Evolutionary conservation across 2,888 invertebrate species (phyloP).

Genomic region (Lepeophtheirus nordmannii): DNA sequence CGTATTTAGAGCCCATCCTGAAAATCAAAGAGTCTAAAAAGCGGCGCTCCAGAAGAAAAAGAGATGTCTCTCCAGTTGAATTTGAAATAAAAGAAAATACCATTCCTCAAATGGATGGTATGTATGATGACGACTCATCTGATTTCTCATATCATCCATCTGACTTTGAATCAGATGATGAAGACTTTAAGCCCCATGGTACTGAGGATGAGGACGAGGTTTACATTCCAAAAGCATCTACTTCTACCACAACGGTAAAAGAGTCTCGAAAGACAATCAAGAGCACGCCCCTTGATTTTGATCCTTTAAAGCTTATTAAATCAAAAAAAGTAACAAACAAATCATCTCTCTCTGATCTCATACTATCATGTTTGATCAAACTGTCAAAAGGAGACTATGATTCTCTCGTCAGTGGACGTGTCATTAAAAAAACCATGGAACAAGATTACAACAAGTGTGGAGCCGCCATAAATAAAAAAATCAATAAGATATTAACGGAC

Average conservation of each 20-base stretch:
- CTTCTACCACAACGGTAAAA: background rate
- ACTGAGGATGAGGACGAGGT: background rate
- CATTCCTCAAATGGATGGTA: slow-evolving; percentile 2
- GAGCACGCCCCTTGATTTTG: background rate
- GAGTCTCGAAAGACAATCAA: background rate
- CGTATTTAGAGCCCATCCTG: slow-evolving; percentile 25
- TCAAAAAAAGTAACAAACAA: background rate
- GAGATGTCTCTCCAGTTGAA: slow-evolving; percentile 8
- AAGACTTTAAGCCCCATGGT: background rate
- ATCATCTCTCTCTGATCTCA: background rate
- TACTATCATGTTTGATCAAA: background rate
- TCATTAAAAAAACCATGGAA: background rate
- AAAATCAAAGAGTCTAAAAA: slow-evolving; percentile 16
- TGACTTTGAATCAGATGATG: slow-evolving; percentile 1
- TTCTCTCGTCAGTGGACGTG: background rate
- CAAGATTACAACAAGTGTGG: background rate
- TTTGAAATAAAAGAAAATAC: slow-evolving; percentile 2
- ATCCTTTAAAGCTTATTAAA: background rate
- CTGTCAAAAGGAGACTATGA: background rate
- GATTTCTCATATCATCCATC: background rate
- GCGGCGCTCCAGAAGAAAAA: background rate
- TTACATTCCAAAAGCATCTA: background rate
- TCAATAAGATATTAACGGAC: background rate
- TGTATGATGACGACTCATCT: background rate
- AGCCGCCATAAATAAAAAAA: background rate